Evolutionary conservation across 2,113 vertebrate genomes (phyloP), one percentile per base, ranked within the genome.

Genomic region (Rhinogobius similis): DNA sequence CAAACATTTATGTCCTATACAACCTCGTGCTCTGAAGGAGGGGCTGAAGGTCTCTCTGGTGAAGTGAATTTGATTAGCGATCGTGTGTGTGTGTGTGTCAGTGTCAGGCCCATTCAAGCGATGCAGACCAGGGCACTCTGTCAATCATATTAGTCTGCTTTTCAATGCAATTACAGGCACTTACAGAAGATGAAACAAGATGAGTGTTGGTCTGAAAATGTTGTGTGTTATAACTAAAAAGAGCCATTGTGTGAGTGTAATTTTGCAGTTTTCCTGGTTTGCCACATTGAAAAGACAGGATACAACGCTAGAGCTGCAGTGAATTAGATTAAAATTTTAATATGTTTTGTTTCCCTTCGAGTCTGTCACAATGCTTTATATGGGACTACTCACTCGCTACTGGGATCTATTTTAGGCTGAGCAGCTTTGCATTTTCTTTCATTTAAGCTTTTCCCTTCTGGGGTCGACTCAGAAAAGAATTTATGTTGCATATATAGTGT

Each of bases 71-170:
- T 72, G 78, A 83, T 84, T 73, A 82, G 64, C 62, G 36, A 10
- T 55, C 68, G 38, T 56, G 56, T 32, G 55, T 48, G 44, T 68
- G 41, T 21, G 65, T 67, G 43, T 36, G 36, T 32, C 48, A 62
- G 59, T 59, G n/a, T 61, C 20, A 36, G 61, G 52, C 65, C 71
- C 75, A 76, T 65, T 76, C 46, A 66, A 69, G 63, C 12, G 8
- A 73, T 79, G 67, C 65, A 65, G 67, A 59, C 23, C 65, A 48
- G 68, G 52, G 76, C 67, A 50, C 44, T 68, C 64, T 65, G 46
- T 77, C 84, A 89, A 78, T 86, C 81, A 79, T 39, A 48, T 76
- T 55, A 75, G 59, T 82, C 65, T 68, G 73, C 59, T 70, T 24
- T 43, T 70, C 55, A 78, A 85, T 64, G 63, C 55, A 67, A 86